phyloP scores from a whole-genome alignment of 2,797 vertebrate genomes.

The Fringilla coelebs region DNA sequence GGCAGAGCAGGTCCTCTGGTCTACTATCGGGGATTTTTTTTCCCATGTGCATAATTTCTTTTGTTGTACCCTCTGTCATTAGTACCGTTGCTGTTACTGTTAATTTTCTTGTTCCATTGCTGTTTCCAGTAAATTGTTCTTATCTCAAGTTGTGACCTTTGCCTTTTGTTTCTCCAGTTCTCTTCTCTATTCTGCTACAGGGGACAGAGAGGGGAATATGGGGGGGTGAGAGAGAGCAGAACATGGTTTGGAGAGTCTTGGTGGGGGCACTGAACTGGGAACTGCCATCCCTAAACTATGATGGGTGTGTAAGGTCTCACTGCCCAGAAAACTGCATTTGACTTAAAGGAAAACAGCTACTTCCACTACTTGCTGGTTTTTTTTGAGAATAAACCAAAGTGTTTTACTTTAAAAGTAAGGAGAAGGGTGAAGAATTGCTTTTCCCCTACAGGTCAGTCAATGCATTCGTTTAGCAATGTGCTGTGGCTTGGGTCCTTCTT shows the following conservation, averaged over 20 bases:
- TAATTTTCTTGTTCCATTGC: neutral
- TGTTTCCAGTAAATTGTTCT: neutral
- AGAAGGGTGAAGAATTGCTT: neutral
- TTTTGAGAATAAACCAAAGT: neutral
- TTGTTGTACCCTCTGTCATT: neutral
- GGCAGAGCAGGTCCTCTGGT: neutral
- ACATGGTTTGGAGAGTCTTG: neutral
- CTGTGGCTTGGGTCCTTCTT: neutral
- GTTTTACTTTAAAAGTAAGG: neutral
- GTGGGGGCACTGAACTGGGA: neutral
- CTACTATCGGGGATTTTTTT: accelerated
- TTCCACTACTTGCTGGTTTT: neutral
- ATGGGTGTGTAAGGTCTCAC: neutral
- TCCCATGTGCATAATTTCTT: neutral
- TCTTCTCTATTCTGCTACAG: neutral
- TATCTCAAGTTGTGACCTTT: neutral
- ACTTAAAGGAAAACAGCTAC: accelerated
- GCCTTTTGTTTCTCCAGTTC: neutral
- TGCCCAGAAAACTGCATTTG: neutral
- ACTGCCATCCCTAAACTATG: neutral
- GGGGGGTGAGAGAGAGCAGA: accelerated
- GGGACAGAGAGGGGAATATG: accelerated
- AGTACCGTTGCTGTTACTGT: neutral
- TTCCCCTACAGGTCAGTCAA: neutral
- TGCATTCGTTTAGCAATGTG: neutral